Percentiles rank a stretch among this genome's conserved stretches.
Conservation (phyloP, 23 tunicate genomes). For the Halocynthia roretzi region DNA sequence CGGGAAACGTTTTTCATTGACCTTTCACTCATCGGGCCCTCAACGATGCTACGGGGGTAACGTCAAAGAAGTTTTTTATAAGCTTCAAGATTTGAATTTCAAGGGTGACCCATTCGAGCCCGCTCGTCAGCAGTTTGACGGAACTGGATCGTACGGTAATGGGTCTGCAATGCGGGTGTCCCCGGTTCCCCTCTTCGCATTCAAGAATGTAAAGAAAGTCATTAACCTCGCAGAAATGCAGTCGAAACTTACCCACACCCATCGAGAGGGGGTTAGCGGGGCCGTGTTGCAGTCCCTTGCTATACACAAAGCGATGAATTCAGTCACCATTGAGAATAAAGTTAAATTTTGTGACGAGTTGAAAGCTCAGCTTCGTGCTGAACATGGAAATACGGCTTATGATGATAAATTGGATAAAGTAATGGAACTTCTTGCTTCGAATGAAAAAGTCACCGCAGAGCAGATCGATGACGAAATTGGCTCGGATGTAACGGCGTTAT, state of each 20-base stretch:
- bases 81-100: slow-evolving; percentile 12
- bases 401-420: neutral
- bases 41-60: slow-evolving; percentile 40
- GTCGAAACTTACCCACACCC: slow-evolving; percentile 50
- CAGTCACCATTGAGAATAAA: slow-evolving; percentile 1
- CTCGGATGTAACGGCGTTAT: slow-evolving; percentile 42
- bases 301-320: slow-evolving; percentile 31
- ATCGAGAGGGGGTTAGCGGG: slow-evolving; percentile 56
- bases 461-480: slow-evolving; percentile 1
- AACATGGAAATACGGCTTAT: neutral
- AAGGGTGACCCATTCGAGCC: slow-evolving; percentile 34
- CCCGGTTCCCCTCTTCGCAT: slow-evolving; percentile 49
- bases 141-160: slow-evolving; percentile 75
- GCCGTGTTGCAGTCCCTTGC: slow-evolving; percentile 59
- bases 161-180: slow-evolving; percentile 80
- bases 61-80: slow-evolving; percentile 31
- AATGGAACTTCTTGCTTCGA: neutral
- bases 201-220: neutral
- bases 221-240: neutral
- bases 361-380: slow-evolving; percentile 10
- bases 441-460: no score
- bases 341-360: slow-evolving; percentile 25
- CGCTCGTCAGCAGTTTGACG: slow-evolving; percentile 55
- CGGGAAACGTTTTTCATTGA: slow-evolving; percentile 45
- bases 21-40: slow-evolving; percentile 17